Base-by-base conservation (phyloP, 2,797 vertebrate species). In the Falco peregrinus region DNA sequence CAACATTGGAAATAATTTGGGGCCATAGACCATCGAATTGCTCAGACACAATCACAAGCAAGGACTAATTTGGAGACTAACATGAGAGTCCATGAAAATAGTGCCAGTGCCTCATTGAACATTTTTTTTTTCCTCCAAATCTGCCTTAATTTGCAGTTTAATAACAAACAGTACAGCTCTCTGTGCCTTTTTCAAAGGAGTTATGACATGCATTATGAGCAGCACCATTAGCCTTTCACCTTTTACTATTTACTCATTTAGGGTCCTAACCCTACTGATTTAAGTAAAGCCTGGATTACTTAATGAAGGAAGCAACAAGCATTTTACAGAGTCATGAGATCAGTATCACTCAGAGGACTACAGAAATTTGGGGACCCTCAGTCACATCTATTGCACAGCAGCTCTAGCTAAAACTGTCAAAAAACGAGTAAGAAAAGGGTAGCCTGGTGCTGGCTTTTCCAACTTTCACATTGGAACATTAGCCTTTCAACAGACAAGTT, bases 211-310 rank as follows among this genome's bases (percentile, higher is more conserved):
- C 88, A 94, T 96, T 94, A 96, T 87, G 91, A 92, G 74, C 56
- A 94, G 39, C 48, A 89, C 63, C 94, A 95, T 96, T 97, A 96
- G 70, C 90, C 69, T 94, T 84, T 97, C 90, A 90, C 94, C 88
- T 79, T 79, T 48, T 60, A 56, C 85, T 87, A 80, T 94, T 96
- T 89, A 94, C 88, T 95, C 91, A 95, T 95, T 89, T 92, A 84
- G 89, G 90, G 91, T 95, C 95, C 68, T 94, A 89, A 92, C 88
- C 88, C 75, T 90, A 57, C 90, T 92, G 88, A 82, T 95, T 95
- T 77, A 95, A 93, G 86, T 93, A 94, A 89, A 95, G 81, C 74
- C 84, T 87, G 85, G 71, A 91, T 92, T 90, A 89, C 88, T 89
- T 95, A 94, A 95, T 92, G 93, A 96, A 93, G 78, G 80, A 92